Evolutionary conservation across 2,113 vertebrate genomes (phyloP).

Genomic region (Pseudorectes ferrugineus): DNA sequence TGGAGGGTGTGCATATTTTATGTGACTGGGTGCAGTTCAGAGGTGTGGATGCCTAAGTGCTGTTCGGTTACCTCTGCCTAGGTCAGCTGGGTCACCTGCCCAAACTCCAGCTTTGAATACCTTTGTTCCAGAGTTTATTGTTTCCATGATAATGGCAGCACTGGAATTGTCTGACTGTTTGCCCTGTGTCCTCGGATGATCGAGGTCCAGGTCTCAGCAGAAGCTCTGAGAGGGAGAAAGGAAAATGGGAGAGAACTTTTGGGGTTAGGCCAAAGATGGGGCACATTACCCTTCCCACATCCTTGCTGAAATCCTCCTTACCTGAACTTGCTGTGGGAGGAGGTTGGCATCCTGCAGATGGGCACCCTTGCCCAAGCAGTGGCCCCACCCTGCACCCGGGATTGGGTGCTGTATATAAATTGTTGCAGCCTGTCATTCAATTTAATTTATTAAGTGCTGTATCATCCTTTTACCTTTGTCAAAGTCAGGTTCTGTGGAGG

Average conservation of each 20-base stretch:
- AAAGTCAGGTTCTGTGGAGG: neutral
- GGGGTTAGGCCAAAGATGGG: neutral
- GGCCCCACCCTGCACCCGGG: rapidly evolving
- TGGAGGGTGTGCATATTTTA: neutral
- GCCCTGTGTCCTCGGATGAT: too few relatives aligned
- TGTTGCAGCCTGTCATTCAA: neutral
- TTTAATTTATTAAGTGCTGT: neutral
- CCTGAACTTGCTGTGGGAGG: neutral
- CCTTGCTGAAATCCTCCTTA: neutral
- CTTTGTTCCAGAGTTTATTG: neutral
- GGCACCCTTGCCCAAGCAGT: neutral
- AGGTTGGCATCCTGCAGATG: neutral
- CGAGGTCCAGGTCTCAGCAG: neutral
- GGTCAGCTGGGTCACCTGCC: neutral
- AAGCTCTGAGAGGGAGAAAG: neutral
- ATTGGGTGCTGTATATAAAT: neutral
- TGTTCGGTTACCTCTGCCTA: neutral
- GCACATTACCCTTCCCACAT: rapidly evolving
- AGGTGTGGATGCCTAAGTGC: neutral
- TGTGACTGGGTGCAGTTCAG: rapidly evolving
- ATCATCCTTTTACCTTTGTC: neutral
- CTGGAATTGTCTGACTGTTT: neutral
- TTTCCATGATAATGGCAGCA: neutral
- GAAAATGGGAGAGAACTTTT: neutral
- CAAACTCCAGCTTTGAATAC: neutral